Evolutionary conservation across 2,888 invertebrate genomes (phyloP).

Genomic region (Melinaea menophilus): DNA sequence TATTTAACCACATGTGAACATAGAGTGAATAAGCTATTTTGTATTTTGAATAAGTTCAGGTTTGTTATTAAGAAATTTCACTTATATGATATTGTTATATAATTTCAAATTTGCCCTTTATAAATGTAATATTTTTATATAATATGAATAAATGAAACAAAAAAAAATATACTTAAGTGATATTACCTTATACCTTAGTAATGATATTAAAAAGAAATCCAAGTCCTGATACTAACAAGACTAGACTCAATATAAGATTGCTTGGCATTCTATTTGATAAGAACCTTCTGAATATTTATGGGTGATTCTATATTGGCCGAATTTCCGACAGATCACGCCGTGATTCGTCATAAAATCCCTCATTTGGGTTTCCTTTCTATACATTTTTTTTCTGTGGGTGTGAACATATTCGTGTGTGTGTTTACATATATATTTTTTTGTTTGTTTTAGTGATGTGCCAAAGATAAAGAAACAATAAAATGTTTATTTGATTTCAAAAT

Average conservation of each 20-base stretch:
- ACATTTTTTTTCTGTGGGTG: not conserved
- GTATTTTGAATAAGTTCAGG: too few species aligned
- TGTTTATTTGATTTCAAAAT: too few species aligned
- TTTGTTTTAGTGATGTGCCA: not conserved
- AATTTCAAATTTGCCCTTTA: too few species aligned
- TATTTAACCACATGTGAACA: too few species aligned
- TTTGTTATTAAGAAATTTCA: too few species aligned
- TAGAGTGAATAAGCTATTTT: too few species aligned
- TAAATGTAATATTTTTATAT: too few species aligned
- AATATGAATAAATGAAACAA: too few species aligned
- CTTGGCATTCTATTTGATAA: slow-evolving; percentile 3
- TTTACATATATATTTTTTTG: not conserved
- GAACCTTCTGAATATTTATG: slow-evolving; percentile 7
- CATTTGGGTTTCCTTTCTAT: slow-evolving; percentile 4
- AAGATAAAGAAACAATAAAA: too few species aligned
- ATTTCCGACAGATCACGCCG: slow-evolving; percentile 8
- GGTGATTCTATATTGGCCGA: slow-evolving; percentile 8
- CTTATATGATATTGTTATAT: too few species aligned
- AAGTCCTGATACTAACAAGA: not conserved
- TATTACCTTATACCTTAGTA: too few species aligned
- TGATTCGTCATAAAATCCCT: slow-evolving; percentile 7
- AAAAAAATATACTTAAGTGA: too few species aligned
- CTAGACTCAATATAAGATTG: not conserved
- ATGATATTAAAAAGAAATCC: not conserved
- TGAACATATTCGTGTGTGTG: not conserved